Base-by-base conservation (phyloP, 2,888 invertebrate species). In the Dynastes tityus region DNA sequence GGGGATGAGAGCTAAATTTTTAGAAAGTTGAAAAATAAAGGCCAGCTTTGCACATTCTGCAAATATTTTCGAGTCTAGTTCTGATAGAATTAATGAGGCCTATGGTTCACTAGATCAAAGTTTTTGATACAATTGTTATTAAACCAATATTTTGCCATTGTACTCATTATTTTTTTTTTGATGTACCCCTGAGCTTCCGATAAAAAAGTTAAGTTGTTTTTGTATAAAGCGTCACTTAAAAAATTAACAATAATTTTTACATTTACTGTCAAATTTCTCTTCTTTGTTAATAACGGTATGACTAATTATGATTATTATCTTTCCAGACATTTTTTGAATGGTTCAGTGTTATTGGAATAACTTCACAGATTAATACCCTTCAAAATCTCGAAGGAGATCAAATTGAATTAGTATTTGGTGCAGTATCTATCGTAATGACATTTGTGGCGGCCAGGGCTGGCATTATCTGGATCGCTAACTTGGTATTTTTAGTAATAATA, bases 381-480 rank as follows among this genome's bases (percentile, higher is more conserved):
- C 49, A 75, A 22, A 70, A 80, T 29, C 81, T 83, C n/a, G 82
- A 85, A 49, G 68, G 65, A 0, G 79, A 78, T 9, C 67, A 78
- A 27, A 79, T 82, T 27, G 79, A 83, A 0, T 49, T 37, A 5
- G 80, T 82, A 4, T 61, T 83, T 4, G 80, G 85, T 0, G 74
- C 80, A n/a, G 83, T 85, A n/a, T 80, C 85, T 0, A 76, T 84
- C 13, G 37, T 82, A 49, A 80, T 86, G 79, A 77, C 81, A 5
- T 27, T 79, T 22, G 53, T 86, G 11, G 83, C 84, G 37, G 81
- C 83, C 4, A 82, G 85, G 76, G 82, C 82, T 49, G 74, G 85
- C 27, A 13, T 85, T 32, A 79, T 85, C 16, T 86, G 86, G 86
- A 74, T 86, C 4, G 27, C 83, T 5, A 87, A 87, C 71, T 79